Evolutionary conservation across 2,113 vertebrate genomes (phyloP).

Genomic region (Nematolebias whitei): DNA sequence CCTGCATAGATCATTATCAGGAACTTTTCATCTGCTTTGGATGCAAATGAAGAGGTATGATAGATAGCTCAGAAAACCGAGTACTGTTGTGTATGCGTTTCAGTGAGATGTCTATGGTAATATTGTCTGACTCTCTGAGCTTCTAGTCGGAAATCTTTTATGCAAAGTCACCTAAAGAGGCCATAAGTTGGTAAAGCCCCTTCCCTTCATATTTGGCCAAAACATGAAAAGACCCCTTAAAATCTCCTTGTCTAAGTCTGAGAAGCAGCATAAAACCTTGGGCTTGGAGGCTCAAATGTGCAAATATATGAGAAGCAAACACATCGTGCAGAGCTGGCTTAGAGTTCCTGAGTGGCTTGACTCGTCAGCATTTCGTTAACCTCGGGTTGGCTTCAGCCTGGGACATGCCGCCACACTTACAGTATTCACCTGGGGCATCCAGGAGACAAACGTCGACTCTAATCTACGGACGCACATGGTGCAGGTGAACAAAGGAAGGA

Average conservation of each 20-base stretch:
- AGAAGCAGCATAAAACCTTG: constrained; percentile 47
- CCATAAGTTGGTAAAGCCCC: constrained; percentile 37
- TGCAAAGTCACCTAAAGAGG: constrained; percentile 33
- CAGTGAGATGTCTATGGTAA: constrained; percentile 62
- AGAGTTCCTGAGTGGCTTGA: constrained; percentile 47
- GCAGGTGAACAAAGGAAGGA: constrained; percentile 55
- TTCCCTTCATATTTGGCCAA: constrained; percentile 32
- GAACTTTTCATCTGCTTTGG: constrained; percentile 50
- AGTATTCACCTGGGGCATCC: constrained; percentile 39
- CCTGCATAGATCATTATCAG: constrained; percentile 24
- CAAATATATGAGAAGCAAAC: constrained; percentile 34
- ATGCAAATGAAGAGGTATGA: constrained; percentile 51
- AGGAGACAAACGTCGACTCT: constrained; percentile 49
- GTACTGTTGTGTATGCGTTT: constrained; percentile 48
- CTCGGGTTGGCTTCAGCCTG: constrained; percentile 29
- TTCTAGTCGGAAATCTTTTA: constrained; percentile 65
- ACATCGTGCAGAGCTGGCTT: constrained; percentile 38
- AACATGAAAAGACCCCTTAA: constrained; percentile 28
- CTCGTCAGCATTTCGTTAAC: constrained; percentile 45
- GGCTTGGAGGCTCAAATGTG: constrained; percentile 51
- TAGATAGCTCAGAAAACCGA: constrained; percentile 59
- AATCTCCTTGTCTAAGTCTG: constrained; percentile 44
- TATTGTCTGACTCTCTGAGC: constrained; percentile 40
- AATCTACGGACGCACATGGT: constrained; percentile 64
- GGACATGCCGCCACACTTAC: constrained; percentile 31